Evolutionary conservation across 2,113 vertebrate genomes (phyloP).

Genomic region (Melospiza melodia): DNA sequence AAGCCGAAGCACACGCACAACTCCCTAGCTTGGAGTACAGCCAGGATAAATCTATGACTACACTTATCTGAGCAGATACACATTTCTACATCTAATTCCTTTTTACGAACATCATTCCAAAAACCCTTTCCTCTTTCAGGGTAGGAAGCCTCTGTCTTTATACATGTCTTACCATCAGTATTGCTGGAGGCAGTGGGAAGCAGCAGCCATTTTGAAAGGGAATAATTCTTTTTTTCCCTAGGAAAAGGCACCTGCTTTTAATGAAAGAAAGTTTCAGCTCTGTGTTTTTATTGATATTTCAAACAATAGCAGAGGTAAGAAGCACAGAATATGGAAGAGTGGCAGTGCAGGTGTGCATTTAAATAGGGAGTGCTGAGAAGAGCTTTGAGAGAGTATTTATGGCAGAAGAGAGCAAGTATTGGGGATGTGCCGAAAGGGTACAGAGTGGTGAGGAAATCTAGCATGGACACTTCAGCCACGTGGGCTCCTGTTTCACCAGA

Average conservation of each 20-base stretch:
- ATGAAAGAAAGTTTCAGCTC: neutral
- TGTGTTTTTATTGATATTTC: neutral
- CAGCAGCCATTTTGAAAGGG: conserved; percentile 18
- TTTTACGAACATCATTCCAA: neutral
- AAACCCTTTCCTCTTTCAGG: neutral
- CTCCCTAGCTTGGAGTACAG: conserved; percentile 27
- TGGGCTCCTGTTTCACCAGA: neutral
- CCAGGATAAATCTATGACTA: conserved; percentile 50
- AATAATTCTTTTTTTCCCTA: neutral
- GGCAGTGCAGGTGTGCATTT: neutral
- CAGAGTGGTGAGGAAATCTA: neutral
- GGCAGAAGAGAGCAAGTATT: fast-evolving
- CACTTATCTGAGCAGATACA: conserved; percentile 6
- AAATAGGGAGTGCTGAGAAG: neutral
- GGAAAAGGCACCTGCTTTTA: neutral
- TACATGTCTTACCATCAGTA: neutral
- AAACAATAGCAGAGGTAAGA: neutral
- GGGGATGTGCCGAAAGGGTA: fast-evolving
- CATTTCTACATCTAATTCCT: conserved; percentile 46
- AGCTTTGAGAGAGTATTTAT: neutral
- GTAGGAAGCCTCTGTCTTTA: neutral
- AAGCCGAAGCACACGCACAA: neutral
- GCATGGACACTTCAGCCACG: neutral
- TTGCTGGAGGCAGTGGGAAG: neutral
- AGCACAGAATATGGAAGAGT: neutral